These are phyloP conservation scores for Umimayanthus kanabou DNA, from an alignment of 92 coral and sea anemone species.

Conservation along the genomic window DNA sequence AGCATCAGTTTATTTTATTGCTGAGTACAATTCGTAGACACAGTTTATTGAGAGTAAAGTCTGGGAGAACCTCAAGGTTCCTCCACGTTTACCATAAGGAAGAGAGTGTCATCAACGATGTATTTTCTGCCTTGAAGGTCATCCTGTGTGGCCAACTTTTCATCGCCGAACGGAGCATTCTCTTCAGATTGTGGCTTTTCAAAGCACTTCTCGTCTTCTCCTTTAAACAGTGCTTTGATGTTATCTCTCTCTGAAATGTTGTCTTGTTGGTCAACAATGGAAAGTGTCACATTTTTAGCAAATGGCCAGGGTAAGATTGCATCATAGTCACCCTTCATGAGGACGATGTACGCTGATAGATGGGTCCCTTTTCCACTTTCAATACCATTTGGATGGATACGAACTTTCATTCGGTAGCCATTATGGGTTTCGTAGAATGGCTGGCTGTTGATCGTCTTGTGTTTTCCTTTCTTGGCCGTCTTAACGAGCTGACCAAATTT, in stretches of 20 bases:
- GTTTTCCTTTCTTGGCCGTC: conserved; percentile 38
- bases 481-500: conserved; percentile 16
- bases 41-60: neutral
- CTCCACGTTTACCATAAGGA: conserved; percentile 21
- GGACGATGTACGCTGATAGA: conserved; percentile 14
- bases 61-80: neutral
- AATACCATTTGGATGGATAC: conserved; percentile 31
- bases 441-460: conserved; percentile 21
- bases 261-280: conserved; percentile 36
- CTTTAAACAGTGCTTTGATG: conserved; percentile 18
- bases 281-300: conserved; percentile 17
- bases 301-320: conserved; percentile 37
- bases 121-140: conserved; percentile 26
- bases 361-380: conserved; percentile 39
- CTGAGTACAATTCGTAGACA: too few relatives aligned
- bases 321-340: conserved; percentile 39
- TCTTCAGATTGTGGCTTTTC: conserved; percentile 24
- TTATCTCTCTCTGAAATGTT: conserved; percentile 26
- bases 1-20: neutral
- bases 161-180: conserved; percentile 21
- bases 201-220: conserved; percentile 11
- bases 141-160: conserved; percentile 4
- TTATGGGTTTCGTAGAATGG: conserved; percentile 25
- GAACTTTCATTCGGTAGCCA: conserved; percentile 44
- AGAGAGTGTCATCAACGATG: conserved; percentile 19